These are phyloP conservation scores for Crematogaster levior DNA, from an alignment of 2,888 invertebrate species.

Conservation along the genomic window DNA sequence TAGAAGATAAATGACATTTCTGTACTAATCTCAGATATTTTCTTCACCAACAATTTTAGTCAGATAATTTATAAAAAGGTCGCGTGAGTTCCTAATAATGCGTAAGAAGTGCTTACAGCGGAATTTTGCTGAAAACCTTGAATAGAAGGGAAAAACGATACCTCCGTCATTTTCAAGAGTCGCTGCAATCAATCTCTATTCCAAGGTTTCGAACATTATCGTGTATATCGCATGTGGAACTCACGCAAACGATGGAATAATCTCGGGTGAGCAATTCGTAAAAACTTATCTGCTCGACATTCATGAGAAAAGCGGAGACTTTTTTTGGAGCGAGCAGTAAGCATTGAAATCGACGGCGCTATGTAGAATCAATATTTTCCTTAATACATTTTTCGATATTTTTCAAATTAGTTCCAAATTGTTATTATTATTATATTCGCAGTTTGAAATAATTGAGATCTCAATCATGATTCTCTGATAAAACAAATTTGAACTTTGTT, in stretches of 20 bases:
- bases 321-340: slow-evolving; percentile 47
- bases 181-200: slow-evolving; percentile 60
- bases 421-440: not conserved
- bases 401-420: not conserved
- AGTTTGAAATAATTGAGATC: not conserved
- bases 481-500: not conserved
- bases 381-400: not conserved
- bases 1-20: not conserved
- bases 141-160: slow-evolving; percentile 48
- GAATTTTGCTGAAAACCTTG: slow-evolving; percentile 7
- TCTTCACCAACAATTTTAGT: not conserved
- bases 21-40: not conserved
- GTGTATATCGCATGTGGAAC: slow-evolving; percentile 55
- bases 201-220: slow-evolving; percentile 62
- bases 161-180: slow-evolving; percentile 40
- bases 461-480: not conserved
- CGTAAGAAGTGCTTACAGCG: not conserved
- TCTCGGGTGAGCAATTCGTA: slow-evolving; percentile 54
- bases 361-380: not conserved
- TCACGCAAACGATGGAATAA: slow-evolving; percentile 57
- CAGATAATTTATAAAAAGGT: slow-evolving; percentile 4
- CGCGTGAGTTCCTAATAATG: slow-evolving; percentile 14
- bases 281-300: slow-evolving; percentile 57
- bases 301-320: slow-evolving; percentile 27
- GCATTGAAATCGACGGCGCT: slow-evolving; percentile 1